Percentiles rank a stretch among this genome's conserved stretches.
Conservation (phyloP, 2,113 vertebrate species). For the Cettia cetti region DNA sequence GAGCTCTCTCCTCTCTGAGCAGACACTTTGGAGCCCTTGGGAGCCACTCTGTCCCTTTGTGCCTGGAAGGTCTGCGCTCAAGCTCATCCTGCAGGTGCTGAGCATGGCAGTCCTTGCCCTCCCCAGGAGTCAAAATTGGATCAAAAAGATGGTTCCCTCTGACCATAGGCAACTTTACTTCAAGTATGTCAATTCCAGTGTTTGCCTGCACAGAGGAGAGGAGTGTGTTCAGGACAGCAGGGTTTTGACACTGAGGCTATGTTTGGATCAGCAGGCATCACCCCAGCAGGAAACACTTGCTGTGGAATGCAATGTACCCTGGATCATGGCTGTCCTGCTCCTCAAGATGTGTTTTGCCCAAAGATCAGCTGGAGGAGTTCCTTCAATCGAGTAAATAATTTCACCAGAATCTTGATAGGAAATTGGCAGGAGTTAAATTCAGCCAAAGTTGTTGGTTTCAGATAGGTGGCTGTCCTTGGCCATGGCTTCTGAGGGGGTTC, state of each 20-base stretch:
- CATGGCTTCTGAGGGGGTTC: neutral
- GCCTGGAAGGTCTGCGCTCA: neutral
- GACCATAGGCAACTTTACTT: neutral
- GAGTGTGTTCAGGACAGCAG: neutral
- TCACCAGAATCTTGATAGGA: neutral
- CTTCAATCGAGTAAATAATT: neutral
- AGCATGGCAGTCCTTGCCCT: fast-evolving
- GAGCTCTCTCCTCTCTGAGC: neutral
- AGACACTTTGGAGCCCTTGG: neutral
- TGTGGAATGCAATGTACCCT: fast-evolving
- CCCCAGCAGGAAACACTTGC: fast-evolving
- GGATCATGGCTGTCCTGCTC: neutral
- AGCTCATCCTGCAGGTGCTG: neutral
- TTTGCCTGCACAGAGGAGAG: neutral
- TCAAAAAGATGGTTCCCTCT: neutral
- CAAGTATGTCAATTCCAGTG: neutral
- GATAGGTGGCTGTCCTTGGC: fast-evolving
- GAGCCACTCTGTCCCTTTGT: neutral
- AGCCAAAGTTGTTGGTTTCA: neutral
- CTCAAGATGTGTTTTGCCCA: neutral
- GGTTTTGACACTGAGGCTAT: neutral
- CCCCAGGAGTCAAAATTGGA: fast-evolving
- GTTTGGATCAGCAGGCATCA: neutral
- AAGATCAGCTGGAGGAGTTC: neutral
- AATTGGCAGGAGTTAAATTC: neutral